These are phyloP conservation scores for Oryctes rhinoceros DNA, from an alignment of 1,140 invertebrate genomes.

Conservation along the genomic window DNA sequence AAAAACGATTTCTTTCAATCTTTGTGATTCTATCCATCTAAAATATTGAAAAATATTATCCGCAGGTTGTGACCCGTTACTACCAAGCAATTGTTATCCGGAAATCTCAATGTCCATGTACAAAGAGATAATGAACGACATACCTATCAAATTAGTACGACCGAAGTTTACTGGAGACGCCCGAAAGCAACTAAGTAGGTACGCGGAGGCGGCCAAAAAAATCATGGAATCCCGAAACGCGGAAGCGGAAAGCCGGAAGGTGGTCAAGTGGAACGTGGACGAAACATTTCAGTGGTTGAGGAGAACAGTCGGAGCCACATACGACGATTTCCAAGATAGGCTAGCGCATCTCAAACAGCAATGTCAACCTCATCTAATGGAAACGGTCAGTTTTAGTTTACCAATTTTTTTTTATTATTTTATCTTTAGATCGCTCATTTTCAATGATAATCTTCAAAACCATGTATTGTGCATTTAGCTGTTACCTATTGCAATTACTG, in stretches of 20 bases:
- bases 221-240: constrained; percentile 94
- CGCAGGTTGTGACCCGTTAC: constrained; percentile 81
- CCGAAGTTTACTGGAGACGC: constrained; percentile 96
- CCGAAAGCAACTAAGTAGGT: constrained; percentile 92
- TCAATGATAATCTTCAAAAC: too few species aligned
- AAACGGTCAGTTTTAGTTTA: constrained; percentile 69
- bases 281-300: constrained; percentile 96
- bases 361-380: constrained; percentile 93
- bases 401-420: too few species aligned
- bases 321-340: constrained; percentile 93
- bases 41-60: not conserved
- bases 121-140: constrained; percentile 98
- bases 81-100: constrained; percentile 90
- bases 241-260: constrained; percentile 92
- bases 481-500: too few species aligned
- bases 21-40: too few species aligned
- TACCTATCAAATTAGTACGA: constrained; percentile 93
- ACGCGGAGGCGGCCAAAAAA: constrained; percentile 96
- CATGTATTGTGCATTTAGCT: too few species aligned
- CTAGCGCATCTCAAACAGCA: constrained; percentile 80
- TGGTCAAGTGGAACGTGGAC: constrained; percentile 98
- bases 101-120: constrained; percentile 96
- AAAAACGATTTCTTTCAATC: too few species aligned
- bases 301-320: constrained; percentile 92
- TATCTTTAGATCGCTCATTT: too few species aligned